A percentile compares a stretch with the other conserved stretches of the same genome.
phyloP scores from a whole-genome alignment of 2,797 vertebrate species.

The Hapalemur alaotrensis region DNA sequence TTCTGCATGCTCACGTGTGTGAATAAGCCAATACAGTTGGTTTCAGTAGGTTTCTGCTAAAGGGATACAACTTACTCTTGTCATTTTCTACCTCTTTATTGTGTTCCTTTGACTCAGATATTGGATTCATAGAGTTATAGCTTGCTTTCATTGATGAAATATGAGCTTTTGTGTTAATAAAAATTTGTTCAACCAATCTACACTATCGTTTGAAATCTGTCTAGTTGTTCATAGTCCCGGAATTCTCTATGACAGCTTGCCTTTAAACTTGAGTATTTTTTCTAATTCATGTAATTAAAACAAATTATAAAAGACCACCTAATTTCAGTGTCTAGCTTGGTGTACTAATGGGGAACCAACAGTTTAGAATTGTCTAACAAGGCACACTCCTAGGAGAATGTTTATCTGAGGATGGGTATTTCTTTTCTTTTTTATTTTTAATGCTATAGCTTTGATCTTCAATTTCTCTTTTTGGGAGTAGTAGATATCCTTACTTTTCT shows the following conservation, averaged over 20 bases:
- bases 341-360: not conserved
- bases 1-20: not conserved
- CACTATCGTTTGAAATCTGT: conserved; percentile 1
- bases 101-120: conserved; percentile 50
- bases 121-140: conserved; percentile 50
- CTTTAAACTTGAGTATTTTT: conserved; percentile 24
- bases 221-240: not conserved
- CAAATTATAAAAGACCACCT: not conserved
- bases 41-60: not conserved
- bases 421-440: not conserved
- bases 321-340: conserved; percentile 34
- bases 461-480: not conserved
- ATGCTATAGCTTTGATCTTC: not conserved
- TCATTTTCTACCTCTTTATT: not conserved
- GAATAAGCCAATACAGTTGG: not conserved
- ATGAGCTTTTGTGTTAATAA: conserved; percentile 40
- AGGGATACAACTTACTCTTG: not conserved
- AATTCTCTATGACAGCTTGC: conserved; percentile 26
- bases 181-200: conserved; percentile 5
- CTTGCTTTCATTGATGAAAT: conserved; percentile 27
- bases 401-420: not conserved
- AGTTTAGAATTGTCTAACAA: not conserved
- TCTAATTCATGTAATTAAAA: not conserved
- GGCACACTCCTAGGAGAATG: not conserved
- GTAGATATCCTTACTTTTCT: not conserved